Evolutionary conservation across 2,888 invertebrate genomes (phyloP), one percentile per base, ranked within the genome.

Genomic region (Tromatobia lineatoria): DNA sequence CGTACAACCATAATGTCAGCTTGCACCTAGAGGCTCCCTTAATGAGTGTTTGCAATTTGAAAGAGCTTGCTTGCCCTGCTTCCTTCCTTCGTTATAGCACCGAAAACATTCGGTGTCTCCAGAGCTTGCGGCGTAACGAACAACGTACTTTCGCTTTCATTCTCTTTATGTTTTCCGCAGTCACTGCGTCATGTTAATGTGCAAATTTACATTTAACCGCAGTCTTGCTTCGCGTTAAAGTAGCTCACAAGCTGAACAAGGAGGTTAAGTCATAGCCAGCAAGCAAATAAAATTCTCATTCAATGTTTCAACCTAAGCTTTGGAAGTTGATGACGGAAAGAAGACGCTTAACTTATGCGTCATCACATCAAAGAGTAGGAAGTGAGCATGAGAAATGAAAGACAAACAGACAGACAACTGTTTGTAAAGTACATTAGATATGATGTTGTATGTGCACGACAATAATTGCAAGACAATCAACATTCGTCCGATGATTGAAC

Each of bases 31-130:
- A 54, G 38, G 70, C 70, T 59, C 20, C 54, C 45, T 71, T 81
- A 85, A 85, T 71, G 84, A 85, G 78, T 85, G 84, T 85, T 81
- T 85, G 84, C 81, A 71, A 64, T 67, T 79, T 73, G 75, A 81
- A 85, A 81, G 81, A 81, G 75, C 42, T 57, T 47, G 45, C 34
- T 50, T 45, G 25, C 25, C 70, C 71, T 83, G 61, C 50, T 57
- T 20, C 70, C 73, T 20, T 57, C 61, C 70, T 81, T 85, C 81
- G 81, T 85, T 85, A 81, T 79, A 81, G 42, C 57, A 75, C 29
- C 64, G 75, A 18, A 78, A 66, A 64, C 50, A 71, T 78, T 75
- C 42, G 66, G 18, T 29, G 57, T 47, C 57, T 59, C 77, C 78
- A 69, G 70, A 70, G 74, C 74, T 74, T 54, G 38, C 20, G 77